These are phyloP conservation scores for Beris chalybata DNA, from an alignment of 2,888 invertebrate genomes.

Conservation along the genomic window DNA sequence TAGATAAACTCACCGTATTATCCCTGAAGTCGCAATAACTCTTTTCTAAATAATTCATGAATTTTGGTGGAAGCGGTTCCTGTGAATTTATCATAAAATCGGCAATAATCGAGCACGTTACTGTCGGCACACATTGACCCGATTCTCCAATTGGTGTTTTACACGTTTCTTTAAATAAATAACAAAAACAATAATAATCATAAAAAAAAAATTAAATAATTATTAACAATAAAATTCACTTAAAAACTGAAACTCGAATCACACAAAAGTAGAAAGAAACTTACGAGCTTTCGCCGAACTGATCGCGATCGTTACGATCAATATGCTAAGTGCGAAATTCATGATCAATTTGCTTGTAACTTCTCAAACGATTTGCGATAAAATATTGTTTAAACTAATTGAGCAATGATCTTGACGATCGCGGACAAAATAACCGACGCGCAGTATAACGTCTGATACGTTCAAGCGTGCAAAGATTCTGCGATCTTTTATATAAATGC, in stretches of 20 bases:
- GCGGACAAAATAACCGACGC: no score
- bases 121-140: constrained; percentile 31
- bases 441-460: no score
- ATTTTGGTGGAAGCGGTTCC: constrained; percentile 25
- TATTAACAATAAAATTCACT: constrained; percentile 12
- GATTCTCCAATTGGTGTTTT: constrained; percentile 29
- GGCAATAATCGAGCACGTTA: constrained; percentile 26
- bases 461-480: no score
- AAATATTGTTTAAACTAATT: no score
- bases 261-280: not conserved
- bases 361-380: no score
- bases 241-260: not conserved
- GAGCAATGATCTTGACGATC: no score
- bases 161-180: constrained; percentile 18
- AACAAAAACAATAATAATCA: not conserved
- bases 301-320: no score
- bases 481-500: no score
- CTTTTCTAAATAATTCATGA: constrained; percentile 18
- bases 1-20: constrained; percentile 25
- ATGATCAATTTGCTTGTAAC: no score
- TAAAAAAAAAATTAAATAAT: constrained; percentile 1
- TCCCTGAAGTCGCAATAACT: constrained; percentile 23
- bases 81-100: constrained; percentile 6
- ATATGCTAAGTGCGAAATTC: no score
- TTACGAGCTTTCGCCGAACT: not conserved